These are phyloP conservation scores for Ceratitis capitata DNA, from an alignment of 1,140 invertebrate species.

Conservation along the genomic window DNA sequence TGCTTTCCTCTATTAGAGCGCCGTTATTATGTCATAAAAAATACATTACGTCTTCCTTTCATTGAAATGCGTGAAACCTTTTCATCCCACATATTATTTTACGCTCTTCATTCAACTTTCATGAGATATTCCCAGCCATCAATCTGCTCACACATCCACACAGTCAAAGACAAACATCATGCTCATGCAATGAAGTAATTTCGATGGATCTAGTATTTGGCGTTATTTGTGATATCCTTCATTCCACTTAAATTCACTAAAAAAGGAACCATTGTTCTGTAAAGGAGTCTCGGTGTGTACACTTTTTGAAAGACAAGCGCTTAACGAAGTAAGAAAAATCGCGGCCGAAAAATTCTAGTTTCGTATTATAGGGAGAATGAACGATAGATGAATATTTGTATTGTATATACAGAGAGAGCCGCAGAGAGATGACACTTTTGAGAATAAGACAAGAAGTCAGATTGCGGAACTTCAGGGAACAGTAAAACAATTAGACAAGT, in stretches of 20 bases:
- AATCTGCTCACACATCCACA: neutral
- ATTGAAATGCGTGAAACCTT: conserved; percentile 19
- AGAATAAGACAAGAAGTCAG: no score
- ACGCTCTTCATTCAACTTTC: conserved; percentile 1
- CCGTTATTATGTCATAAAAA: conserved; percentile 36
- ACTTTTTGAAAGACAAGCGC: neutral
- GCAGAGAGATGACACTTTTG: no score
- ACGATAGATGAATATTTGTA: no score
- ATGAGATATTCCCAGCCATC: neutral
- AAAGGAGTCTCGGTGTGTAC: neutral
- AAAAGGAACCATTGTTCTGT: neutral
- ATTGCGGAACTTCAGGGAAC: no score
- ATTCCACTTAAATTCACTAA: neutral
- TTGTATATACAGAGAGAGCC: no score
- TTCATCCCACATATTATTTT: neutral
- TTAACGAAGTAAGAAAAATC: no score
- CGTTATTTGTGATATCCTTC: neutral
- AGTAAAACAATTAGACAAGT: no score
- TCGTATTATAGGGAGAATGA: neutral
- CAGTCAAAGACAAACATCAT: no score
- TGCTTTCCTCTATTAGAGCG: neutral
- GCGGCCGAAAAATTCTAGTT: no score
- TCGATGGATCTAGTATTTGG: neutral
- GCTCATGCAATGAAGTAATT: neutral
- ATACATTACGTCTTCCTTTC: neutral